Conservation (phyloP, 1,140 invertebrate species). For the Ceratina australensis region DNA sequence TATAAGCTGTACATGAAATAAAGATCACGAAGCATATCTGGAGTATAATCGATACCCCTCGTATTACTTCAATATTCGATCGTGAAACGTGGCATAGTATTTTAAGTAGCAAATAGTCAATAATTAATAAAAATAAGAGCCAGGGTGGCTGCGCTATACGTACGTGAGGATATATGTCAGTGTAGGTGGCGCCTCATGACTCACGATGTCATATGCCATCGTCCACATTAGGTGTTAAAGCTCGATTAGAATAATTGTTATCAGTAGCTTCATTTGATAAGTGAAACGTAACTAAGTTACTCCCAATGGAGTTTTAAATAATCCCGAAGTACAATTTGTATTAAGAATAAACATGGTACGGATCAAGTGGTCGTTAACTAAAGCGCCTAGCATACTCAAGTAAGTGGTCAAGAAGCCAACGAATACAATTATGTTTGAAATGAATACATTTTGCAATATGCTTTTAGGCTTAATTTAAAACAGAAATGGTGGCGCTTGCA, state of each 20-base stretch:
- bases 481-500: slow-evolving; percentile 65
- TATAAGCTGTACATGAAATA: slow-evolving; percentile 19
- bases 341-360: slow-evolving; percentile 59
- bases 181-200: slow-evolving; percentile 1
- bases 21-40: not conserved
- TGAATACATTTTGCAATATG: not conserved
- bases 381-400: slow-evolving; percentile 57
- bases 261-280: not conserved
- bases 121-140: no score
- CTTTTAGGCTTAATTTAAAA: slow-evolving; percentile 69
- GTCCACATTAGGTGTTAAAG: not conserved
- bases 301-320: not conserved
- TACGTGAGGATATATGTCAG: not conserved
- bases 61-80: not conserved
- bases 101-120: no score
- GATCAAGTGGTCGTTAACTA: slow-evolving; percentile 66
- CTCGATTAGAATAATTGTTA: slow-evolving; percentile 23
- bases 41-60: no score
- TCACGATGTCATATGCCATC: not conserved
- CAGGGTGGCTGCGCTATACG: no score
- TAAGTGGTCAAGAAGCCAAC: slow-evolving; percentile 35
- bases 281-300: not conserved
- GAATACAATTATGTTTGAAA: not conserved
- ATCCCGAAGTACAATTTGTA: slow-evolving; percentile 10
- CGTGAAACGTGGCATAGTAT: no score